Base-by-base conservation (phyloP, 2,113 vertebrate species). In the Thalassarche chlororhynchos region DNA sequence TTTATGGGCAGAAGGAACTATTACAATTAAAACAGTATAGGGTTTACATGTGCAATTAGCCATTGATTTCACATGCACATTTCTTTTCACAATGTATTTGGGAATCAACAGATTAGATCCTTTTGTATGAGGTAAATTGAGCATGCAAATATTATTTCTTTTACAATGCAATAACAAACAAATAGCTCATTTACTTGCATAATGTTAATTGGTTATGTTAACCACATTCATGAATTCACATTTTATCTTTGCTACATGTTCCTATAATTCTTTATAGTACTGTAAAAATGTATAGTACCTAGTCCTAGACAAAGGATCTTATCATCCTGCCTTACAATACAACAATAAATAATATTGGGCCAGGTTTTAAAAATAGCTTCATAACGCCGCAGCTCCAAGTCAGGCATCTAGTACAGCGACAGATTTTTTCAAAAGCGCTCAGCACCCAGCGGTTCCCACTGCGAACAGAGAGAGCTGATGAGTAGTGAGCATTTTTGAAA, bases 141-240 rank as follows among this genome's bases (percentile, higher is more conserved):
- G 57, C 69, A 54, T 90, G 71, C 47, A 78, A 54, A 93, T 97
- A 87, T 79, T 91, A 91, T 93, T 78, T 87, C 80, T 93, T 94
- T 93, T 70, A 85, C 52, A 94, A 60, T 65, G 82, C 52, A 95
- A 57, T 90, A 85, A 79, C 69, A 94, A 89, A 84, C 54, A 97
- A 90, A 89, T 65, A 90, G 78, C 71, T 68, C 29, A 72, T 96
- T 97, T 96, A 54, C 40, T 81, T 89, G 36, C 38, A 17, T 87
- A 76, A 49, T 55, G 93, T 57, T 96, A 89, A 91, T 92, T 93
- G 84, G 23, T 77, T 95, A 87, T 71, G 36, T 97, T 97, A 89
- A 94, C 80, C 49, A 95, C 76, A 84, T 87, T 71, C 31, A 51
- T 64, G 75, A 72, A 55, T 89, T 79, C 54, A 72, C 49, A 47